Base-by-base conservation (phyloP, 1,140 invertebrate genomes). In the Sycobia sp. region DNA sequence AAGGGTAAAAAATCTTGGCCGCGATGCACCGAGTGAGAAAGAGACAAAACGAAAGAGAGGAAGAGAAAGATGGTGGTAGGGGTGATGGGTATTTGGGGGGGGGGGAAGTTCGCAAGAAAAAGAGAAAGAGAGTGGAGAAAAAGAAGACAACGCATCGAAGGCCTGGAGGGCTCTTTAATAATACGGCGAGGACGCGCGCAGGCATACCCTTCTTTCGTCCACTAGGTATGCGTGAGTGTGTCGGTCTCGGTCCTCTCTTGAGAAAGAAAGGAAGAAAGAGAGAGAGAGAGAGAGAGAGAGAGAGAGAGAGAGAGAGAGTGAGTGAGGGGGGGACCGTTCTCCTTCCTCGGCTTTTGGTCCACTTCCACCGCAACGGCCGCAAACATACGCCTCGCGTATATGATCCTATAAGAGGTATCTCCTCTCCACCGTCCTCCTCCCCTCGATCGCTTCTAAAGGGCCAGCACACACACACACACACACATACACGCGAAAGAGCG, bases 151-250 rank as follows among this genome's bases (percentile, higher is more conserved):
- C 14, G 43, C 27, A 11, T 13, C 18, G 49, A 64, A 46, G 65
- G 63, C 64, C 62, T 65, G 65, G 59, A 51, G 47, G 66, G 69
- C 64, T 72, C 73, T 73, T 74, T 74, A 74, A 74, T 74, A 74
- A 74, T 67, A 73, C 67, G 68, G 66, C 69, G 65, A 69, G 62
- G 55, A 66, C 61, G 62, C 63, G n/a, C n/a, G n/a, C n/a, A n/a
- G n/a, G n/a, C n/a, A n/a, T n/a, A n/a, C n/a, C n/a, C n/a, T n/a
- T n/a, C n/a, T n/a, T n/a, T n/a, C n/a, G n/a, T n/a, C n/a, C n/a
- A n/a, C n/a, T n/a, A 66, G 68, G 67, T 54, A 61, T 58, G 71
- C 73, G 73, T 73, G 70, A 69, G 65, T n/a, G n/a, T n/a, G n/a
- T n/a, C n/a, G 67, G 65, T 60, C 29, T 32, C 62, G 58, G 62